Base-by-base conservation (phyloP, 2,888 invertebrate genomes). In the Fabriciana adippe region DNA sequence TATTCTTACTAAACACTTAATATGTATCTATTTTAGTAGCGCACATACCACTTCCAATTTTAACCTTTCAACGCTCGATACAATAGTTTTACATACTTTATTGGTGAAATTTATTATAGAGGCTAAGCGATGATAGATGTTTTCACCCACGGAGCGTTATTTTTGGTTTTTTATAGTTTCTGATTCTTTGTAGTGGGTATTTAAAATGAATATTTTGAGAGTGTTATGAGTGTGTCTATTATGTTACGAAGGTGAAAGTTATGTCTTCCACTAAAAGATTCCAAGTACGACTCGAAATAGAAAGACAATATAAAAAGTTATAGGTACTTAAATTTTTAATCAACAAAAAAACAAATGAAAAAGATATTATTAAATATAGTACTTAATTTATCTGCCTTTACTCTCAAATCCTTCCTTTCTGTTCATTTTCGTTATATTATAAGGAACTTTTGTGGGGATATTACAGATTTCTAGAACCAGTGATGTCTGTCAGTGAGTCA, bases 121-220 rank as follows among this genome's bases (percentile, higher is more conserved):
- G 63, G 57, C 59, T 64, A 67, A 67, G 59, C 57, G 67, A 50
- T 67, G 67, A 67, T 64, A 54, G 67, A 67, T 67, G 64, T 64
- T 57, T 64, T 59, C 67, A 64, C 67, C 59, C 64, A 67, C 67
- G 21, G 21, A 13, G 56, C 13, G 56, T 63, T 67, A 57, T 57
- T 67, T 63, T 63, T 11, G 62, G 15, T 18, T 50, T 64, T 67
- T 64, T 55, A 65, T 65, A 47, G 47, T 5, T 54, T 64, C 41
- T 41, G 55, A 57, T 59, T 54, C 67, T 64, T 67, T 67, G 54
- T 64, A 54, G 53, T 54, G 51, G 31, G 53, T 45, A 53, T 54
- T 64, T 53, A n/a, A 65, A 59, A 57, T 50, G 60, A 50, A 60
- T 50, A 31, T 31, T 35, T 16, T 16, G 35, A 51, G 16, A 51